Evolutionary conservation across 2,888 invertebrate genomes (phyloP).

Genomic region (Trissoscelio sp.): DNA sequence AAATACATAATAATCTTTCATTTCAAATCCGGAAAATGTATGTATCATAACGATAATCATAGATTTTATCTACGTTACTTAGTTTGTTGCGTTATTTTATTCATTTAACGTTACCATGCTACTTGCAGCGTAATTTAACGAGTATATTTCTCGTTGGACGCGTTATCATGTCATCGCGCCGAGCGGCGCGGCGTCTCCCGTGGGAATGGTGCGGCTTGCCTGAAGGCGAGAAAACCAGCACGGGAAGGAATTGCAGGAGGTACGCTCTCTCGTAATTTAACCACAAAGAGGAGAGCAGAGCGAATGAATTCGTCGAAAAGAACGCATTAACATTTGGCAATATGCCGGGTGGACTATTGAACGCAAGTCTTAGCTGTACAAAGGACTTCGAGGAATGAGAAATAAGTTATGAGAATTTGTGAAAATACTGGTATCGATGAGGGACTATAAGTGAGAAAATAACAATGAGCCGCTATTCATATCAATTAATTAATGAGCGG

Average conservation of each 20-base stretch:
- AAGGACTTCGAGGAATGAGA: too few relatives aligned
- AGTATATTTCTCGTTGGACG: conserved; percentile 58
- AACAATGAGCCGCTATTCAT: too few relatives aligned
- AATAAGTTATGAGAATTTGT: too few relatives aligned
- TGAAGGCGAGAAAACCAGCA: conserved; percentile 52
- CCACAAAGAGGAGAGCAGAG: conserved; percentile 44
- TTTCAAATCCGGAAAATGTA: too few relatives aligned
- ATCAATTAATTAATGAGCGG: too few relatives aligned
- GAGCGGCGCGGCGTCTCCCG: conserved; percentile 44
- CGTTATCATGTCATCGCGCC: conserved; percentile 64
- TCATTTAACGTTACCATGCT: conserved; percentile 50
- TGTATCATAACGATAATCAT: too few relatives aligned
- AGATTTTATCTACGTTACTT: conserved; percentile 34
- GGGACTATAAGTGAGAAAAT: too few relatives aligned
- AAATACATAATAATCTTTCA: too few relatives aligned
- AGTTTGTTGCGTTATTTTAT: conserved; percentile 54
- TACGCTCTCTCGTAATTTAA: conserved; percentile 53
- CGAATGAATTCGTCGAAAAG: conserved; percentile 58
- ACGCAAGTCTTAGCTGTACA: too few relatives aligned
- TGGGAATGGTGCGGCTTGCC: conserved; percentile 58
- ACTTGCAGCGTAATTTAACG: conserved; percentile 59
- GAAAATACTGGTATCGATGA: too few relatives aligned
- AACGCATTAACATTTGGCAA: conserved; percentile 63
- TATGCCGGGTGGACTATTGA: too few relatives aligned
- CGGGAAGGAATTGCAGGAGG: conserved; percentile 44